Percentiles rank a stretch among this genome's conserved stretches.
phyloP scores from a whole-genome alignment of 2,113 vertebrate genomes.

The Alosa alosa region DNA sequence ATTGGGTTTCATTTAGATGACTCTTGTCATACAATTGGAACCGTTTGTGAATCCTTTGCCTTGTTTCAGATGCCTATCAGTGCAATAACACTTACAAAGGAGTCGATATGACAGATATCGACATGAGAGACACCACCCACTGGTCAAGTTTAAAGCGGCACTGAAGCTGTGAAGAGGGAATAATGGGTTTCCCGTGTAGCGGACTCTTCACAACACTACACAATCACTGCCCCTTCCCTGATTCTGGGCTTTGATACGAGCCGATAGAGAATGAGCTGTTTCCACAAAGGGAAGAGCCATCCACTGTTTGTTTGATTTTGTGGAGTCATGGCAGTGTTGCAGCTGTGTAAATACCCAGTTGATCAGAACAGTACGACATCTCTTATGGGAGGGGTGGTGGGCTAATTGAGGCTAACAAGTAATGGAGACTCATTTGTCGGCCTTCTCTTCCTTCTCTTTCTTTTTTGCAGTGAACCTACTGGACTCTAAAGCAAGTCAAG shows the following conservation, averaged over 20 bases:
- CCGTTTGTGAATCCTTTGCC: slow-evolving; percentile 22
- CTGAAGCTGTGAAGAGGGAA: background rate
- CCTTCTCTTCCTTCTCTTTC: slow-evolving; percentile 57
- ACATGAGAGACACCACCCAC: slow-evolving; percentile 18
- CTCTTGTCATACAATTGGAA: slow-evolving; percentile 27
- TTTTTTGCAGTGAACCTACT: slow-evolving; percentile 90
- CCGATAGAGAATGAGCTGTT: slow-evolving; percentile 30
- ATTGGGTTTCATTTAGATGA: slow-evolving; percentile 28
- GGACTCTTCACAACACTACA: slow-evolving; percentile 21
- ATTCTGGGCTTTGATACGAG: slow-evolving; percentile 42
- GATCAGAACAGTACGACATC: slow-evolving; percentile 54
- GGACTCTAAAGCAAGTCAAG: slow-evolving; percentile 98
- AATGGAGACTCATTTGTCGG: slow-evolving; percentile 66
- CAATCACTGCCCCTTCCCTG: background rate
- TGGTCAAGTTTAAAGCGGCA: background rate
- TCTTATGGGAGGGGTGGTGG: slow-evolving; percentile 57
- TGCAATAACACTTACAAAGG: slow-evolving; percentile 18
- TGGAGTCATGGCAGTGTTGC: slow-evolving; percentile 47
- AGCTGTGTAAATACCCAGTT: slow-evolving; percentile 74
- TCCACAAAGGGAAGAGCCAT: slow-evolving; percentile 24
- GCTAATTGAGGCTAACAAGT: slow-evolving; percentile 70
- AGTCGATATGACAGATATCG: slow-evolving; percentile 15
- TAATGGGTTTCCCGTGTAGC: slow-evolving; percentile 18
- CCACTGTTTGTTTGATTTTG: slow-evolving; percentile 51
- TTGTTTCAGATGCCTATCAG: slow-evolving; percentile 38